A percentile compares a stretch with the other conserved stretches of the same genome.
phyloP scores from a whole-genome alignment of 2,888 invertebrate genomes.

The Tipula helvola region DNA sequence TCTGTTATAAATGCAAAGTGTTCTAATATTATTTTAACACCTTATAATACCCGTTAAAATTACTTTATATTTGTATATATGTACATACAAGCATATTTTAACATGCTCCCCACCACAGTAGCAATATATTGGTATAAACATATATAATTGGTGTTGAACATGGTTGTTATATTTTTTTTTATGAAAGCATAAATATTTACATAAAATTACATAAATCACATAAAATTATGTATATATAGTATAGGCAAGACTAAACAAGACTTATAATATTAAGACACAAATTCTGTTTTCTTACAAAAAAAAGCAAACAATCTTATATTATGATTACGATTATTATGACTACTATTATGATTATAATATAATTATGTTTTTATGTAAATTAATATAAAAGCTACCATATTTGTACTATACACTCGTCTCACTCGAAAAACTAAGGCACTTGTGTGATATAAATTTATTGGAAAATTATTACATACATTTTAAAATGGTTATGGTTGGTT shows the following conservation, averaged over 20 bases:
- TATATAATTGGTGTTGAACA: not conserved
- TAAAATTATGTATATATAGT: not conserved
- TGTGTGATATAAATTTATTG: not conserved
- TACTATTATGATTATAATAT: not conserved
- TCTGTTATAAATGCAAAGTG: not conserved
- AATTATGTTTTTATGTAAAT: constrained; percentile 4
- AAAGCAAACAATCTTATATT: not conserved
- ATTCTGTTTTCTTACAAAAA: not conserved
- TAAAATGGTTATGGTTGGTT: not conserved
- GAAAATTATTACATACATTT: not conserved
- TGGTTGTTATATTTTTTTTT: not conserved
- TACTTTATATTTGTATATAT: not conserved
- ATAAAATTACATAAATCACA: not conserved
- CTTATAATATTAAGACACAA: not conserved
- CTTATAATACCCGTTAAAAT: not conserved
- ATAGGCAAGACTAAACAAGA: not conserved
- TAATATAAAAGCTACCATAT: not conserved
- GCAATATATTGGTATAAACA: not conserved
- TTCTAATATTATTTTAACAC: not conserved
- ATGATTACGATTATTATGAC: not conserved
- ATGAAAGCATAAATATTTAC: constrained; percentile 4
- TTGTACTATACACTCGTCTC: not conserved
- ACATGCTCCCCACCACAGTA: not conserved
- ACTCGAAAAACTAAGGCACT: not conserved
- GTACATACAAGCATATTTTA: not conserved